Conservation (phyloP, 2,888 invertebrate genomes). For the Chrysomela aeneicollis region DNA sequence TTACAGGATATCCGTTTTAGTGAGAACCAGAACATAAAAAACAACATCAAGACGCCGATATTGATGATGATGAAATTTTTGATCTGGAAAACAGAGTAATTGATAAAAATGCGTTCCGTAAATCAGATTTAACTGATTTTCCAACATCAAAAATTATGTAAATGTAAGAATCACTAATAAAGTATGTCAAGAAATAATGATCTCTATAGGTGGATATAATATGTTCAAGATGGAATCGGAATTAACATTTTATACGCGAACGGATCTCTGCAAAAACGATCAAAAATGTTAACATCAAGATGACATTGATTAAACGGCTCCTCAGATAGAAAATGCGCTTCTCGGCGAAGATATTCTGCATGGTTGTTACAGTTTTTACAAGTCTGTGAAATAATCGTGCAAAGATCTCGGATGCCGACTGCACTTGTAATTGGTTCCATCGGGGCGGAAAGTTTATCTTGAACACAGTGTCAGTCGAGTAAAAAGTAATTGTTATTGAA, state of each 20-base stretch:
- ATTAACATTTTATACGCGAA: not conserved
- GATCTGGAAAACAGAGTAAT: too few species aligned
- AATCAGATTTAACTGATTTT: too few species aligned
- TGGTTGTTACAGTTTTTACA: constrained; percentile 25
- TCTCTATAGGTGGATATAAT: too few species aligned
- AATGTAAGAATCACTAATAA: too few species aligned
- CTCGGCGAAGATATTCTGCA: constrained; percentile 23
- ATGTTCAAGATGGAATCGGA: too few species aligned
- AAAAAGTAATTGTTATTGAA: not conserved
- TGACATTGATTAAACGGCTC: constrained; percentile 28
- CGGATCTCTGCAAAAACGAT: constrained; percentile 23
- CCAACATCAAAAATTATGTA: too few species aligned
- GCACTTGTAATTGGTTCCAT: constrained; percentile 4
- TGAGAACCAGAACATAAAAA: too few species aligned
- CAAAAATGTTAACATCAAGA: constrained; percentile 23
- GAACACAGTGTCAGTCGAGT: not conserved
- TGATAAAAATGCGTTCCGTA: too few species aligned
- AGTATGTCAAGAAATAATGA: too few species aligned
- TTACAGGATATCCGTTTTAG: too few species aligned
- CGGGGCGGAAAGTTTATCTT: not conserved
- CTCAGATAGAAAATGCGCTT: constrained; percentile 29
- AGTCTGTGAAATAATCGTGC: constrained; percentile 9
- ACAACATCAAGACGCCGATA: too few species aligned
- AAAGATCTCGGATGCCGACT: not conserved
- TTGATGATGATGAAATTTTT: too few species aligned